Evolutionary conservation across 2,113 vertebrate genomes (phyloP).

Genomic region (Alexandromys fortis): DNA sequence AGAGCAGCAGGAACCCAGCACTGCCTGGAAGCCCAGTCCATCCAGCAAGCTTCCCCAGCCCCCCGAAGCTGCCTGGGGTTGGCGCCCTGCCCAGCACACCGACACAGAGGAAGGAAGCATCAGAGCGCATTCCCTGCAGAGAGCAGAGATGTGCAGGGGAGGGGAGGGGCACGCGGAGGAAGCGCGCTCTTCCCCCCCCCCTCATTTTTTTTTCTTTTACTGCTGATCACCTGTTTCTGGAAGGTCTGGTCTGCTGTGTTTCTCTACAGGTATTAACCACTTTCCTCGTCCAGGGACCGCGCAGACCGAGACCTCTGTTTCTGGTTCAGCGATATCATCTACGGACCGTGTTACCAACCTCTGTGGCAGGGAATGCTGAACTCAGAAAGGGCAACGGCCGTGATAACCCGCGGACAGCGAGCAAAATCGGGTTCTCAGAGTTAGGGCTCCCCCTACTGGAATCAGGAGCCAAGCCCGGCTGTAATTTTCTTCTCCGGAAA

Average conservation of each 20-base stretch:
- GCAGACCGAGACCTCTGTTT: slow-evolving; percentile 44
- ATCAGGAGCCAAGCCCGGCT: background rate
- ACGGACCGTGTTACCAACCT: slow-evolving; percentile 24
- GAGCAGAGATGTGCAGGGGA: background rate
- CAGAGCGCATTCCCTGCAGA: background rate
- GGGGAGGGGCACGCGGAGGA: too few species aligned
- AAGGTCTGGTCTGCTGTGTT: slow-evolving; percentile 26
- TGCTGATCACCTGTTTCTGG: background rate
- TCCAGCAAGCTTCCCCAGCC: slow-evolving; percentile 62
- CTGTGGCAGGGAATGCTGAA: background rate
- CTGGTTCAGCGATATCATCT: slow-evolving; percentile 38
- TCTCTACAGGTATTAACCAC: slow-evolving; percentile 51
- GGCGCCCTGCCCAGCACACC: too few species aligned
- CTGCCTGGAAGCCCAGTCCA: slow-evolving; percentile 73
- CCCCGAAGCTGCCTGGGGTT: slow-evolving; percentile 79
- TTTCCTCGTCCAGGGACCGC: slow-evolving; percentile 4
- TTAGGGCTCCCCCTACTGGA: slow-evolving; percentile 88
- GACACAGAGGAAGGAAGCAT: background rate
- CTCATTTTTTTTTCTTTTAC: background rate
- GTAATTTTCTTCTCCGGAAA: fast-evolving
- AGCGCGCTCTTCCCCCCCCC: background rate
- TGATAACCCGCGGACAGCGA: background rate
- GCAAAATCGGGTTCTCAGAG: slow-evolving; percentile 80
- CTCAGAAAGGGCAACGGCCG: background rate
- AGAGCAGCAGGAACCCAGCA: background rate